These are phyloP conservation scores for Zaprionus africanus DNA, from an alignment of 1,140 invertebrate species.

Conservation along the genomic window DNA sequence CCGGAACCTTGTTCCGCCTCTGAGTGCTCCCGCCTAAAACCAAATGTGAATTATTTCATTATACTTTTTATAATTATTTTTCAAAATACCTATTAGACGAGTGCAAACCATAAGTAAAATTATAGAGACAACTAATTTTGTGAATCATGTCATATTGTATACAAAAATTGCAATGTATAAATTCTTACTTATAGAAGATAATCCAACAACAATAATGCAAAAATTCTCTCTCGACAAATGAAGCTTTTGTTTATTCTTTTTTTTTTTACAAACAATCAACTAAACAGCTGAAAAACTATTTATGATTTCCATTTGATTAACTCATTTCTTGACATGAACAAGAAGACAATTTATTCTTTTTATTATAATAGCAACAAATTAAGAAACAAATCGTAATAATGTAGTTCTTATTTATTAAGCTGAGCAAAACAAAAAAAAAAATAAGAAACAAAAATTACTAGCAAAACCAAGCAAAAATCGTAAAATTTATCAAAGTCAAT, in stretches of 20 bases:
- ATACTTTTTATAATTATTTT: constrained; percentile 38
- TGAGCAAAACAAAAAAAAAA: constrained; percentile 64
- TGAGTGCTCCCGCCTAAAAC: constrained; percentile 47
- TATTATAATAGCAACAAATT: constrained; percentile 58
- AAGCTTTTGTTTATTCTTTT: constrained; percentile 29
- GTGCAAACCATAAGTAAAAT: constrained; percentile 48
- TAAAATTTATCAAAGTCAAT: constrained; percentile 78
- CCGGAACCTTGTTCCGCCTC: constrained; percentile 33
- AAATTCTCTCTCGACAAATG: constrained; percentile 33
- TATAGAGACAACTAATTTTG: constrained; percentile 45
- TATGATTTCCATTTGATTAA: constrained; percentile 64
- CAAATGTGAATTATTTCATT: constrained; percentile 47
- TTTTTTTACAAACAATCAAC: constrained; percentile 33
- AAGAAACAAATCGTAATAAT: constrained; percentile 62
- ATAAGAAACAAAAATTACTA: constrained; percentile 71
- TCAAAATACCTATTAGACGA: constrained; percentile 54
- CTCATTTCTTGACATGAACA: constrained; percentile 52
- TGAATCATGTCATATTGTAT: constrained; percentile 65
- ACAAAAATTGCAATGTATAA: constrained; percentile 71
- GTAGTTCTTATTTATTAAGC: constrained; percentile 68
- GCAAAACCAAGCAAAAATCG: constrained; percentile 71
- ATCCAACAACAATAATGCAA: constrained; percentile 33
- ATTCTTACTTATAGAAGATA: constrained; percentile 62
- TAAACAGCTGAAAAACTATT: constrained; percentile 39
- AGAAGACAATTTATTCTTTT: constrained; percentile 53